Evolutionary conservation across 2,797 vertebrate species (phyloP).

Genomic region (Toxotes lorentzi): DNA sequence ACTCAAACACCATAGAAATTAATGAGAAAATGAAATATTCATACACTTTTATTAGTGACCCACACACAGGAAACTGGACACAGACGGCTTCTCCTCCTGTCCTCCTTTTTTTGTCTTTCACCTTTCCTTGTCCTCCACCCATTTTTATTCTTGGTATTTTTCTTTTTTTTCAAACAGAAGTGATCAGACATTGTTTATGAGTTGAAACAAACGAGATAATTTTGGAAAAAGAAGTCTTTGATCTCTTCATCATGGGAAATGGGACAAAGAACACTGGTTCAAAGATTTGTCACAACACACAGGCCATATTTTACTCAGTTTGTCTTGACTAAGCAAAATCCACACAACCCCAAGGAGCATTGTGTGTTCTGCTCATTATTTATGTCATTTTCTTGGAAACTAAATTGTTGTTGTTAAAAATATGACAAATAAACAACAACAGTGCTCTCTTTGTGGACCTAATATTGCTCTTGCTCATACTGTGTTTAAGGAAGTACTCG

Average conservation of each 20-base stretch:
- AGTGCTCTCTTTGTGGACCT: background rate
- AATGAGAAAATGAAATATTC: slow-evolving; percentile 62
- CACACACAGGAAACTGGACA: slow-evolving; percentile 32
- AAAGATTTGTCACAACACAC: background rate
- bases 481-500: background rate
- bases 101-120: background rate
- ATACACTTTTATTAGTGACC: slow-evolving; percentile 37
- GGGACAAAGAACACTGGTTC: background rate
- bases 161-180: background rate
- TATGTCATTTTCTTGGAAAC: no score
- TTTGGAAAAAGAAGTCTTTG: background rate
- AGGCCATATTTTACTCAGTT: background rate
- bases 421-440: background rate
- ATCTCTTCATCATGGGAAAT: background rate
- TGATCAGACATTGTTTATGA: background rate
- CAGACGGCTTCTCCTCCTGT: background rate
- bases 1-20: slow-evolving; percentile 56
- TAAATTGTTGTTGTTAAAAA: background rate
- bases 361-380: background rate
- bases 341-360: no score
- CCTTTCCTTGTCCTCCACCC: background rate
- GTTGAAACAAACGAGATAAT: background rate
- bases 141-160: background rate
- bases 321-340: background rate
- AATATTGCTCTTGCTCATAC: background rate